Conservation (phyloP, 2,888 invertebrate genomes). For the Mythimna vitellina region DNA sequence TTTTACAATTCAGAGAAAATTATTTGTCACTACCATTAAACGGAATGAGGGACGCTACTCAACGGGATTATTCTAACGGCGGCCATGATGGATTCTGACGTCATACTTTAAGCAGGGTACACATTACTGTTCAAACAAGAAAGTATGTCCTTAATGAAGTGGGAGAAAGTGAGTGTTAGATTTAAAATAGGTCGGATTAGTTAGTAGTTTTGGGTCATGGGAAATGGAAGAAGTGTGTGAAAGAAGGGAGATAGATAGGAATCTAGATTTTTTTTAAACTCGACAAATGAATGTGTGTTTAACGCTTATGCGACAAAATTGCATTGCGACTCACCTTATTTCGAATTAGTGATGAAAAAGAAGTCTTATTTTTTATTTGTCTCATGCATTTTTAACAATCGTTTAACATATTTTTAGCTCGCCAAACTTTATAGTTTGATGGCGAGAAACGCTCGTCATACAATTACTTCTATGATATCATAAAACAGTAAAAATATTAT, state of each 20-base stretch:
- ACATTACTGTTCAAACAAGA: conserved; percentile 39
- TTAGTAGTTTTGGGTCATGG: conserved; percentile 29
- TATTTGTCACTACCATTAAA: conserved; percentile 41
- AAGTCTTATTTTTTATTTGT: too few relatives aligned
- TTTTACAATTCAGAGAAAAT: conserved; percentile 30
- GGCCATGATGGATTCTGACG: conserved; percentile 43
- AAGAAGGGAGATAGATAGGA: neutral
- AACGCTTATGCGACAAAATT: too few relatives aligned
- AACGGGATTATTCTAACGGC: conserved; percentile 34
- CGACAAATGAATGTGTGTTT: too few relatives aligned
- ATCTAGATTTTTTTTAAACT: too few relatives aligned
- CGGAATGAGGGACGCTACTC: conserved; percentile 42
- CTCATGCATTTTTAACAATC: too few relatives aligned
- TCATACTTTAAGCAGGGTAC: conserved; percentile 29
- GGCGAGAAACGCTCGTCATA: too few relatives aligned
- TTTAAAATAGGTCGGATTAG: conserved; percentile 47
- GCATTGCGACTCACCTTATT: too few relatives aligned
- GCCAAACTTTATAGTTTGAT: too few relatives aligned
- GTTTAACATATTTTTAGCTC: too few relatives aligned
- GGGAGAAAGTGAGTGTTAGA: conserved; percentile 35
- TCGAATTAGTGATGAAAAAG: too few relatives aligned
- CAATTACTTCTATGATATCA: too few relatives aligned
- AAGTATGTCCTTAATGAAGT: conserved; percentile 26
- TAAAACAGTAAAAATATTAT: too few relatives aligned
- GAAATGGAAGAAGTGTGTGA: conserved; percentile 5